Conservation (phyloP, 2,113 vertebrate species). For the Pituophis catenifer region DNA sequence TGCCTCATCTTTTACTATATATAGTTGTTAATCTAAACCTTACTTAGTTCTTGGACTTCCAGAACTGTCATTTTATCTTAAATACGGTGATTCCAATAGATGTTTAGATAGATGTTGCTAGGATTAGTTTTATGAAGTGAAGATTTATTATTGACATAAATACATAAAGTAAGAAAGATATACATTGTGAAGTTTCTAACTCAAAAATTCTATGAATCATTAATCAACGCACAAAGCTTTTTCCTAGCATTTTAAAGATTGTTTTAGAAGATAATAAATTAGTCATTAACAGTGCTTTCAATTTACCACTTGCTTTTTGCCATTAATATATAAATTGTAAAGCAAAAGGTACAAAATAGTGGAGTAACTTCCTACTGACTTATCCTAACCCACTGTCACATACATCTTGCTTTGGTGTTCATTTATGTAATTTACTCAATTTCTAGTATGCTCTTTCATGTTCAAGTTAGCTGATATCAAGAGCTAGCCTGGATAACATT, state of each 20-base stretch:
- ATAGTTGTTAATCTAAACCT: background rate
- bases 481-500: conserved; percentile 2
- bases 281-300: conserved; percentile 15
- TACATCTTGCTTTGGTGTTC: background rate
- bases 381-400: background rate
- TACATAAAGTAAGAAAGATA: background rate
- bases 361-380: conserved; percentile 3
- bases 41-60: background rate
- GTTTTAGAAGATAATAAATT: conserved; percentile 17
- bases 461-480: background rate
- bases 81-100: background rate
- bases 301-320: conserved; percentile 12
- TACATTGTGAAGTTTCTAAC: background rate
- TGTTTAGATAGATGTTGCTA: background rate
- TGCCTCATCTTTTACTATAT: background rate
- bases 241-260: conserved; percentile 2
- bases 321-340: conserved; percentile 12
- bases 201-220: background rate
- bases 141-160: background rate
- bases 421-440: conserved; percentile 22
- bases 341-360: conserved; percentile 4
- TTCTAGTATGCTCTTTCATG: background rate
- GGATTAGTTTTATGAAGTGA: background rate
- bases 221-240: background rate
- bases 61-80: background rate